Percentiles rank a stretch among this genome's conserved stretches.
Conservation (phyloP, 2,888 invertebrate species). For the Rhopalosiphum nymphaeae region DNA sequence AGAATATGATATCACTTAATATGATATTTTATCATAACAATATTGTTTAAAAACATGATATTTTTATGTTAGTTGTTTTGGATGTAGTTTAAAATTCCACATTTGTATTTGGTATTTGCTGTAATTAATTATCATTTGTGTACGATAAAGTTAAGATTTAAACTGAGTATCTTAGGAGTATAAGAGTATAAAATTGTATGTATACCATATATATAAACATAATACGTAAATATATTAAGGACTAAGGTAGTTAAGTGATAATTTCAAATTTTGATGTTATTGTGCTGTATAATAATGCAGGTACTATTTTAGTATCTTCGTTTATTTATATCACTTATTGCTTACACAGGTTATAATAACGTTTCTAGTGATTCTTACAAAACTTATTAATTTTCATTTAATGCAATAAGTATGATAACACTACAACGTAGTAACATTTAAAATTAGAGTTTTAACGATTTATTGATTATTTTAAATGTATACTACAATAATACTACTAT, state of each 20-base stretch:
- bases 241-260: neutral
- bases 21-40: neutral
- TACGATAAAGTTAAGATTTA: neutral
- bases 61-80: neutral
- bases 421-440: neutral
- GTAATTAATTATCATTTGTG: neutral
- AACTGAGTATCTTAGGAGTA: neutral
- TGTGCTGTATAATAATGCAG: neutral
- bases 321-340: neutral
- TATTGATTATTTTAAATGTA: constrained; percentile 5
- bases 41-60: neutral
- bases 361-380: neutral
- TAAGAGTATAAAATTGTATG: neutral
- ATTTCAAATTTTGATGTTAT: neutral
- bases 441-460: constrained; percentile 2
- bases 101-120: neutral
- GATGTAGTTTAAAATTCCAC: neutral
- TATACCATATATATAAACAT: neutral
- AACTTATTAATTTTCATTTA: neutral
- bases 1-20: neutral
- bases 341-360: neutral
- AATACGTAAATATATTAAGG: neutral
- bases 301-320: neutral
- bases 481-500: neutral
- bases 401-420: neutral